These are phyloP conservation scores for Eurypyga helias DNA, from an alignment of 2,113 vertebrate species.

Conservation along the genomic window DNA sequence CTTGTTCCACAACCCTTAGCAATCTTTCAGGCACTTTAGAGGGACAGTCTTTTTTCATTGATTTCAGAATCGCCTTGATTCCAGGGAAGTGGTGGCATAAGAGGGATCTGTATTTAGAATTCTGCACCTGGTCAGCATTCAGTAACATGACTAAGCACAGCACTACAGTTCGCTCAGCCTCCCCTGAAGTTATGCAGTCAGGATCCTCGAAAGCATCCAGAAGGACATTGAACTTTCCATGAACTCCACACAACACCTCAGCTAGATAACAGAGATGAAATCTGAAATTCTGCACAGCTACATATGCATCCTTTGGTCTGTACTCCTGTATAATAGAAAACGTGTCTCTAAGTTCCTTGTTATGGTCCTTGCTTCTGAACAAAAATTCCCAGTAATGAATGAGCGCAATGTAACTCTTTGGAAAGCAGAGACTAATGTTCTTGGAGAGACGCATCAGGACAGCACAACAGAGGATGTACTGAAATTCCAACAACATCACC, in stretches of 20 bases:
- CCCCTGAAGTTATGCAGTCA: slow-evolving; percentile 69
- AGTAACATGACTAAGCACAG: slow-evolving; percentile 81
- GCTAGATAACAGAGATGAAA: slow-evolving; percentile 76
- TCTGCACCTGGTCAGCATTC: slow-evolving; percentile 69
- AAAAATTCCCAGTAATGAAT: slow-evolving; percentile 82
- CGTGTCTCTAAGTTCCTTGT: slow-evolving; percentile 43
- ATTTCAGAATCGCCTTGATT: slow-evolving; percentile 23
- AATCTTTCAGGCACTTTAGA: slow-evolving; percentile 73
- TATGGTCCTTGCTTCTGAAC: slow-evolving; percentile 56
- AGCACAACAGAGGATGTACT: slow-evolving; percentile 76
- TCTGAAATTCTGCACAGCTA: slow-evolving; percentile 65
- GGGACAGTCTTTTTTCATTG: neutral
- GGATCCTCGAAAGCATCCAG: slow-evolving; percentile 75
- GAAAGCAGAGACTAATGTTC: slow-evolving; percentile 72
- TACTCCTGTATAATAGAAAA: slow-evolving; percentile 80
- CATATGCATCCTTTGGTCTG: slow-evolving; percentile 65
- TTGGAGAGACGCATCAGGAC: slow-evolving; percentile 74
- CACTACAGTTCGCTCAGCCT: slow-evolving; percentile 79
- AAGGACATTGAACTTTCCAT: slow-evolving; percentile 74
- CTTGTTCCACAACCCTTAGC: slow-evolving; percentile 40
- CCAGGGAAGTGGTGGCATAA: slow-evolving; percentile 51
- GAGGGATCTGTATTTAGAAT: neutral
- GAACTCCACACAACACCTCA: slow-evolving; percentile 72
- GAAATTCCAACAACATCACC: slow-evolving; percentile 78
- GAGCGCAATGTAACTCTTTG: slow-evolving; percentile 81